Conservation (phyloP, 2,113 vertebrate species). For the Gnathonemus longibarbis region DNA sequence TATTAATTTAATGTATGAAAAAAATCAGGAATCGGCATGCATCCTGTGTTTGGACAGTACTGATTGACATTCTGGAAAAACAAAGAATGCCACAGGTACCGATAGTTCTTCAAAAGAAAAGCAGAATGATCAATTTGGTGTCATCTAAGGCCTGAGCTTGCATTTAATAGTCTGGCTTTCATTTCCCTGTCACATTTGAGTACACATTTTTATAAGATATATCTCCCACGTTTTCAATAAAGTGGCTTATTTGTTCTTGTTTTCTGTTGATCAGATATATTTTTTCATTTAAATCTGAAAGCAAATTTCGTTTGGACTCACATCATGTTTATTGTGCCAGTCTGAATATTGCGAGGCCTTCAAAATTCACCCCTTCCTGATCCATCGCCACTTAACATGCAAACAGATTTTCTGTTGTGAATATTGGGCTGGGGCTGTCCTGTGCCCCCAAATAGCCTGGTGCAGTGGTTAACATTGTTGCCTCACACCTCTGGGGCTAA, state of each 20-base stretch:
- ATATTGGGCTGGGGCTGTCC: not conserved
- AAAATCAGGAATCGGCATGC: not conserved
- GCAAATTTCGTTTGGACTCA: not conserved
- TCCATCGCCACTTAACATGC: not conserved
- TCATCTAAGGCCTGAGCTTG: not conserved
- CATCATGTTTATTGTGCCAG: not conserved
- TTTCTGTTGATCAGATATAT: not conserved
- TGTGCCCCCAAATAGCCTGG: not conserved
- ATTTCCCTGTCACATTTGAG: not conserved
- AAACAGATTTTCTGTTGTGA: not conserved
- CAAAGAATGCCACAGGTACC: not conserved
- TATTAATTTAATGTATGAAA: not conserved
- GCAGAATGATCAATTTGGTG: not conserved
- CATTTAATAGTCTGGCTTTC: not conserved
- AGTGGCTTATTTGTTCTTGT: not conserved
- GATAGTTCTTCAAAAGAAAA: not conserved
- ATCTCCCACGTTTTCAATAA: not conserved
- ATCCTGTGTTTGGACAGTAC: not conserved
- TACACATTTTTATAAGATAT: not conserved
- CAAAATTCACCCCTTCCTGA: not conserved
- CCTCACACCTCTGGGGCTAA: not conserved
- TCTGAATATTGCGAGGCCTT: not conserved
- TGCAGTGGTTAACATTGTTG: not conserved
- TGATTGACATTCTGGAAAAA: not conserved
- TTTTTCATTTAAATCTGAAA: not conserved